These are phyloP conservation scores for Melanerpes formicivorus DNA, from an alignment of 2,113 vertebrate species.

Conservation along the genomic window DNA sequence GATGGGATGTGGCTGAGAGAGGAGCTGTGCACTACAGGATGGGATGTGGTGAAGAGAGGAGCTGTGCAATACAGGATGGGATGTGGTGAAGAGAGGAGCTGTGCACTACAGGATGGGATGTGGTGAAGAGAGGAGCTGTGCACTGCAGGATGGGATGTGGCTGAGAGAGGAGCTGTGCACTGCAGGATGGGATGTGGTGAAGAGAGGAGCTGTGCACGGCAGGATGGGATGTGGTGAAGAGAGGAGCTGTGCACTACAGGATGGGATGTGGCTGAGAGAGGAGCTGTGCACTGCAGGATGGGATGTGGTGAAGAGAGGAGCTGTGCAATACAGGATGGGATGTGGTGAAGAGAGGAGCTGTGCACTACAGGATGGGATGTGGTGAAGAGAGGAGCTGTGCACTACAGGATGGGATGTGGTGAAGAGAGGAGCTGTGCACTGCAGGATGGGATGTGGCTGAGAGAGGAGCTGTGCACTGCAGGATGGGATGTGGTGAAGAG, in stretches of 20 bases:
- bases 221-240: not conserved
- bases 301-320: not conserved
- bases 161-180: not conserved
- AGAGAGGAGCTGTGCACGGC: not conserved
- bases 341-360: not conserved
- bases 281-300: not conserved
- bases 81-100: not conserved
- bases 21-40: not conserved
- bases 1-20: not conserved
- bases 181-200: not conserved
- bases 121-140: not conserved
- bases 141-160: too few species aligned
- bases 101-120: not conserved
- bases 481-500: not conserved
- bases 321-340: not conserved
- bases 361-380: not conserved
- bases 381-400: not conserved
- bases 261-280: not conserved
- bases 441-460: too few species aligned
- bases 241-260: not conserved
- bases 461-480: too few species aligned
- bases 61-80: not conserved
- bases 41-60: not conserved
- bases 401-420: not conserved
- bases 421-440: not conserved